phyloP scores from a whole-genome alignment of 2,888 invertebrate species.

The Aspidiotus rigidus region DNA sequence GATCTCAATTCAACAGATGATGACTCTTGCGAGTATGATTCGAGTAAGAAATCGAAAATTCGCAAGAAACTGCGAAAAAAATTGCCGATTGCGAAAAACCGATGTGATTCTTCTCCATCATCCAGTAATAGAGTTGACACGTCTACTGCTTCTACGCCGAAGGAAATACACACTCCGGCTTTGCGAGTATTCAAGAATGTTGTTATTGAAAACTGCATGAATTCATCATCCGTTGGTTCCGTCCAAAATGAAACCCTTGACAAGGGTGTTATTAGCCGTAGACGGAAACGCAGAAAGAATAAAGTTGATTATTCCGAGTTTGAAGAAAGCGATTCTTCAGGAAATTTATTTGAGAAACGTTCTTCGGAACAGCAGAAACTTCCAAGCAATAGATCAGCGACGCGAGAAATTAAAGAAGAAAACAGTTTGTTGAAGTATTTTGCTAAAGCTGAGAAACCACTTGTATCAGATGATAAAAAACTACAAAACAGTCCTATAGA shows the following conservation, averaged over 20 bases:
- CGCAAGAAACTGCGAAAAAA: no score
- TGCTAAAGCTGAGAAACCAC: constrained; percentile 7
- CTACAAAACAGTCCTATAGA: not conserved
- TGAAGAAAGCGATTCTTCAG: constrained; percentile 3
- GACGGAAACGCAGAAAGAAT: not conserved
- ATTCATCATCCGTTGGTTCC: not conserved
- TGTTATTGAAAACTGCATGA: not conserved
- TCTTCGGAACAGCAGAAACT: not conserved
- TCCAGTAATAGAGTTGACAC: no score
- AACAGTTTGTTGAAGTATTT: constrained; percentile 26
- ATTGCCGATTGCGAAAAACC: no score
- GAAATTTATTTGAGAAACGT: not conserved
- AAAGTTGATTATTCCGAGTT: not conserved
- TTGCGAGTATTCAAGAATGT: not conserved
- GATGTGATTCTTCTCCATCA: no score
- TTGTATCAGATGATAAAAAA: not conserved
- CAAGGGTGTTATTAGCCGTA: not conserved
- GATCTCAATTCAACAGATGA: no score
- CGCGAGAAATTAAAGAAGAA: not conserved
- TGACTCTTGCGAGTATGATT: no score
- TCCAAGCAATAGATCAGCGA: no score
- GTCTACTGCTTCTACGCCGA: no score
- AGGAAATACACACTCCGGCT: not conserved
- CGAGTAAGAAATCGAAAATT: no score
- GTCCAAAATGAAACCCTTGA: no score